Evolutionary conservation across 2,888 invertebrate genomes (phyloP).

Genomic region (Lithophane socia): DNA sequence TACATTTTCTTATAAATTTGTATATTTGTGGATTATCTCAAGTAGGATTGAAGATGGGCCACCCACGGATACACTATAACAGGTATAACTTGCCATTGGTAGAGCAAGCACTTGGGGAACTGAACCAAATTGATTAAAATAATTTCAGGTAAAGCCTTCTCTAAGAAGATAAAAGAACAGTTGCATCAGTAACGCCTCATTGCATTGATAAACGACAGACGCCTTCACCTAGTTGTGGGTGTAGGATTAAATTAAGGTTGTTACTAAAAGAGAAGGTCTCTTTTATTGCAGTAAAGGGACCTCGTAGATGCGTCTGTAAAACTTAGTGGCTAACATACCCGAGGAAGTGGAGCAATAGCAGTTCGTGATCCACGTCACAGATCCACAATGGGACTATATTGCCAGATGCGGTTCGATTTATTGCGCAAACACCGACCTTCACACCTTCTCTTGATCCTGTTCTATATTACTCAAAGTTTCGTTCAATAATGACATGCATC

Average conservation of each 20-base stretch:
- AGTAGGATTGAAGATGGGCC: conserved; percentile 31
- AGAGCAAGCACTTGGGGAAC: background rate
- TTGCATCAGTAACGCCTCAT: conserved; percentile 61
- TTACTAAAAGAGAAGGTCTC: conserved; percentile 66
- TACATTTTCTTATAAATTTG: conserved; percentile 41
- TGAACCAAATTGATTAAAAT: conserved; percentile 6
- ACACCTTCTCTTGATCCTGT: conserved; percentile 74
- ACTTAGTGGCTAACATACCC: conserved; percentile 65
- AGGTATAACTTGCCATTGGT: background rate
- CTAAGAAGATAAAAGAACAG: conserved; percentile 44
- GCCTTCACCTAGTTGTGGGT: conserved; percentile 68
- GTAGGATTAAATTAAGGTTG: conserved; percentile 64
- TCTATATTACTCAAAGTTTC: conserved; percentile 67
- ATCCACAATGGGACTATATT: conserved; percentile 81
- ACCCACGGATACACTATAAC: conserved; percentile 13
- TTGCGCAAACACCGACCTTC: conserved; percentile 83
- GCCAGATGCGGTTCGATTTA: conserved; percentile 78
- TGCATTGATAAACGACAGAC: conserved; percentile 63
- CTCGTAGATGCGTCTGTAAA: conserved; percentile 62
- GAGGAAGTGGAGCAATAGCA: conserved; percentile 75
- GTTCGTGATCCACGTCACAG: conserved; percentile 80
- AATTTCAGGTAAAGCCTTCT: conserved; percentile 14
- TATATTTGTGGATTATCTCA: conserved; percentile 37
- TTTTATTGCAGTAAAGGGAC: conserved; percentile 65
- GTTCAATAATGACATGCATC: conserved; percentile 53